Evolutionary conservation across 2,113 vertebrate genomes (phyloP).

Genomic region (Furnarius figulus): DNA sequence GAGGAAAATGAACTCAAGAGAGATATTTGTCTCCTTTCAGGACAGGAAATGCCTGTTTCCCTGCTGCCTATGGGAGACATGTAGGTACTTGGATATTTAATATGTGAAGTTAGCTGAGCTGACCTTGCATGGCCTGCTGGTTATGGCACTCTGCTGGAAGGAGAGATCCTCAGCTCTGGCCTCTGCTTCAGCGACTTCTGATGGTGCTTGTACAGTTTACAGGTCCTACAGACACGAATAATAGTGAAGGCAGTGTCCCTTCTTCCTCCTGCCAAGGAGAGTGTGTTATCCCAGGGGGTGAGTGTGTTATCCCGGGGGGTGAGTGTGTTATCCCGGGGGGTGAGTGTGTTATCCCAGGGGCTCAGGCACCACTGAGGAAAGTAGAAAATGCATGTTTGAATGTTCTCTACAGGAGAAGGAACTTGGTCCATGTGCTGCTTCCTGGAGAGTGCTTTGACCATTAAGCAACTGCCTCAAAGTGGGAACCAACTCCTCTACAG

Average conservation of each 20-base stretch:
- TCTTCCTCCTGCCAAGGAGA: background rate
- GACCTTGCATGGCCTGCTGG: background rate
- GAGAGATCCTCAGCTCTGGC: background rate
- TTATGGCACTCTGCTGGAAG: background rate
- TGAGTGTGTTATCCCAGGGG: background rate
- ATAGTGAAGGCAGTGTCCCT: background rate
- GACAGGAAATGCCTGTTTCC: slow-evolving; percentile 45
- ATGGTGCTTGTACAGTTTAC: background rate
- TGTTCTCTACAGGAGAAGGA: background rate
- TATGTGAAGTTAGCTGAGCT: background rate
- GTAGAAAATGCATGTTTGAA: background rate
- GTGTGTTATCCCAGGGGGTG: background rate
- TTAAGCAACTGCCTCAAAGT: background rate
- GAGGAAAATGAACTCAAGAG: background rate
- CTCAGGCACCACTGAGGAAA: background rate
- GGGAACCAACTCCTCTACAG: background rate
- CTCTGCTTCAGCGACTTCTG: background rate
- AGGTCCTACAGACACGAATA: background rate
- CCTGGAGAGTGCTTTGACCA: background rate
- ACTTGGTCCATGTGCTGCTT: rapidly evolving
- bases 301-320: background rate
- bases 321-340: background rate
- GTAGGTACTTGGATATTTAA: background rate
- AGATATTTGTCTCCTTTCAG: background rate
- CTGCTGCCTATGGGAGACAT: background rate